Percentiles rank a stretch among this genome's conserved stretches.
Conservation (phyloP, 2,113 vertebrate species). For the Chaenogobius annularis region DNA sequence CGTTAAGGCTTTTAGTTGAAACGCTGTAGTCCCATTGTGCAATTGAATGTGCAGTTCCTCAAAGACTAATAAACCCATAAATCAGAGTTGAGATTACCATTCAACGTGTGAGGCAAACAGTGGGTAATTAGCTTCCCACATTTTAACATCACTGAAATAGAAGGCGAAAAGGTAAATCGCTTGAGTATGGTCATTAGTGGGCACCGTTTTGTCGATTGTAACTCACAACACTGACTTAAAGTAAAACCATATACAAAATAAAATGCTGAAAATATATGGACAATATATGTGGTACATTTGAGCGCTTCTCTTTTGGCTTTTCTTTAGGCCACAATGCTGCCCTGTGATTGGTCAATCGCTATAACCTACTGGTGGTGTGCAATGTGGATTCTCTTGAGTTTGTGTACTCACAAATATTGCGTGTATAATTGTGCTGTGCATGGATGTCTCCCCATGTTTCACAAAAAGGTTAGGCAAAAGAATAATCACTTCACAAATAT, state of each 20-base stretch:
- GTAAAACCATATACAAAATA: too few relatives aligned
- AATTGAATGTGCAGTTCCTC: neutral
- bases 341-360: neutral
- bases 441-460: neutral
- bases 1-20: neutral
- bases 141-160: neutral
- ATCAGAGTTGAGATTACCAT: neutral
- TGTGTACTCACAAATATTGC: too few relatives aligned
- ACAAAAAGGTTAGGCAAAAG: neutral
- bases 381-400: too few relatives aligned
- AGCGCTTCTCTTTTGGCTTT: too few relatives aligned
- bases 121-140: neutral
- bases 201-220: neutral
- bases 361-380: too few relatives aligned
- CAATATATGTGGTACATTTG: too few relatives aligned
- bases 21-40: neutral
- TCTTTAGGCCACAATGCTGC: too few relatives aligned
- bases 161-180: neutral
- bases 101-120: neutral
- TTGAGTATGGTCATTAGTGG: neutral
- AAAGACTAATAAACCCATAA: slow-evolving; percentile 5
- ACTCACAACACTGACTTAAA: too few relatives aligned
- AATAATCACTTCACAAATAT: neutral
- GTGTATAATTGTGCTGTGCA: too few relatives aligned
- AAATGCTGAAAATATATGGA: too few relatives aligned